Evolutionary conservation across 2,113 vertebrate genomes (phyloP).

Genomic region (Ophthalmotilapia sp.): DNA sequence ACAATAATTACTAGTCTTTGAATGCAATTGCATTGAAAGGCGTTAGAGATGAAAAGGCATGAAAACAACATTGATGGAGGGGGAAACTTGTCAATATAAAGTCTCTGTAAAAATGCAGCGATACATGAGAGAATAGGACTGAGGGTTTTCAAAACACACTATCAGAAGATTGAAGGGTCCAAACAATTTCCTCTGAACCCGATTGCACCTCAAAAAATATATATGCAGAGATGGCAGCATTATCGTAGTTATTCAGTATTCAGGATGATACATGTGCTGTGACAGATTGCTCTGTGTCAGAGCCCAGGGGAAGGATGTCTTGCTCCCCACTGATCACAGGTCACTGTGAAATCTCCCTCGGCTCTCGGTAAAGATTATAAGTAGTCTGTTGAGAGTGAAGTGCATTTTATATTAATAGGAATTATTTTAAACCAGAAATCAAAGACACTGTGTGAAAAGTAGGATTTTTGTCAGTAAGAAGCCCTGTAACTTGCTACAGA

Average conservation of each 20-base stretch:
- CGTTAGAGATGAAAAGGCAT: conserved; percentile 4
- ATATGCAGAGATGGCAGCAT: neutral
- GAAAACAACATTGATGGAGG: neutral
- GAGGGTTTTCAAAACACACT: neutral
- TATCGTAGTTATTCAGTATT: conserved; percentile 4
- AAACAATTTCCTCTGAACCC: neutral
- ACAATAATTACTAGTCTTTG: conserved; percentile 21
- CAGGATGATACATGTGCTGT: conserved; percentile 5
- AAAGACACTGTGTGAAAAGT: neutral
- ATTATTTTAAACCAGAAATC: neutral
- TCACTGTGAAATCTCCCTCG: neutral
- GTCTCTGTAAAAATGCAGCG: neutral
- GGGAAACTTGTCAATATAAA: neutral
- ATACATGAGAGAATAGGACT: neutral
- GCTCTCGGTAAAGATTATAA: neutral
- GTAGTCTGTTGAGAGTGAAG: neutral
- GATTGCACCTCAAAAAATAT: neutral
- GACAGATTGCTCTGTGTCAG: conserved; percentile 31
- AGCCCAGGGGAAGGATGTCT: neutral
- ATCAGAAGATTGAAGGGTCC: neutral
- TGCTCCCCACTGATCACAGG: neutral
- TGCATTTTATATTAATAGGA: neutral
- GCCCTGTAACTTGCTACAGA: neutral
- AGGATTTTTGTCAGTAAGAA: neutral
- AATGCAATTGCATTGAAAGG: conserved; percentile 2